Percentiles rank a stretch among this genome's conserved stretches.
Conservation (phyloP, 2,797 vertebrate genomes). For the Leucoraja ocellata region DNA sequence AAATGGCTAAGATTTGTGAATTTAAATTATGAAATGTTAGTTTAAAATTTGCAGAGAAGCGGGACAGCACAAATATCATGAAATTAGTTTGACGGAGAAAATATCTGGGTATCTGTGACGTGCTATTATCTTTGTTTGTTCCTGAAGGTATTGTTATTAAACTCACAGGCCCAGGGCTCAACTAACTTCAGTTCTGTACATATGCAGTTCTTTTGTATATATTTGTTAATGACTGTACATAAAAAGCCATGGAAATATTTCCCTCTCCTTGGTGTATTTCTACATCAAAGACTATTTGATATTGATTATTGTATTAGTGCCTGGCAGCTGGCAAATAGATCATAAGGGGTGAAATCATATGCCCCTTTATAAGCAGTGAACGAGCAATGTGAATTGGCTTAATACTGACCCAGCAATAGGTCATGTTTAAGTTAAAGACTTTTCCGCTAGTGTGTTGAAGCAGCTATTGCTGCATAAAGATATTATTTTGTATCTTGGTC, state of each 20-base stretch:
- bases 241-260: constrained; percentile 33
- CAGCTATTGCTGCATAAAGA: not conserved
- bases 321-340: not conserved
- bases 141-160: constrained; percentile 37
- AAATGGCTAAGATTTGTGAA: constrained; percentile 8
- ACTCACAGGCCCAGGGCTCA: constrained; percentile 8
- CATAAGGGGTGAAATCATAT: not conserved
- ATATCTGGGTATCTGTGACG: not conserved
- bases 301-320: constrained; percentile 27
- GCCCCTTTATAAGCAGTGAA: not conserved
- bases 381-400: not conserved
- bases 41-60: constrained; percentile 1
- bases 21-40: constrained; percentile 17
- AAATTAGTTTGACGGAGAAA: not conserved
- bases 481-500: not conserved
- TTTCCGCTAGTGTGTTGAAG: constrained; percentile 6
- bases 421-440: constrained; percentile 15
- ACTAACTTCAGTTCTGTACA: constrained; percentile 30
- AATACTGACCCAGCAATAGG: not conserved
- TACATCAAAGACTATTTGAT: constrained; percentile 32
- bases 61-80: not conserved
- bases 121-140: constrained; percentile 4
- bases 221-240: constrained; percentile 37
- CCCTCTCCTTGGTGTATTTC: constrained; percentile 19
- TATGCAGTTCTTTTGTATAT: constrained; percentile 31